A percentile compares a stretch with the other conserved stretches of the same genome.
phyloP scores from a whole-genome alignment of 2,888 invertebrate genomes.

The Tetrapedia diversipes region DNA sequence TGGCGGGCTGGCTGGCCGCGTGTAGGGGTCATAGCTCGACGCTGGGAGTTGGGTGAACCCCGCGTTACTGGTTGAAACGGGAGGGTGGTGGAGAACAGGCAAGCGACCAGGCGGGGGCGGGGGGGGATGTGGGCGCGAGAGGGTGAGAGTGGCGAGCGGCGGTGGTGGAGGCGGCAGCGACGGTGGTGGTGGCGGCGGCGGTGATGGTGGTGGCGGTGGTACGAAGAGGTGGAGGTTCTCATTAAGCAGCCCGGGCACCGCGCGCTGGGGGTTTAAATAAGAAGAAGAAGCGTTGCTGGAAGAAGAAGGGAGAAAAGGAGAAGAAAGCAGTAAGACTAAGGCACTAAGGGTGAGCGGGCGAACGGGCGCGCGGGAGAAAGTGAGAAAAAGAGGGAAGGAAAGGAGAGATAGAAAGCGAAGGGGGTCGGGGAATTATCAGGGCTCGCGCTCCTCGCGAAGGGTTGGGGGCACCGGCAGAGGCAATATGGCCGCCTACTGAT shows the following conservation, averaged over 20 bases:
- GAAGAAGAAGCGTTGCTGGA: conserved; percentile 75
- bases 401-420: conserved; percentile 61
- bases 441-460: conserved; percentile 74
- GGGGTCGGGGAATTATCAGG: conserved; percentile 81
- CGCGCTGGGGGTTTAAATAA: conserved; percentile 78
- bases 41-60: conserved; percentile 69
- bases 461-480: conserved; percentile 72
- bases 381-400: conserved; percentile 51
- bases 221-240: conserved; percentile 80
- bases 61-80: conserved; percentile 65
- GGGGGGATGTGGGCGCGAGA: conserved; percentile 44
- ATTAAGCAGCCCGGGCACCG: conserved; percentile 83
- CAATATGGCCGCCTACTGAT: conserved; percentile 82
- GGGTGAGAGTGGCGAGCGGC: conserved; percentile 41
- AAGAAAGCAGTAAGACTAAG: conserved; percentile 77
- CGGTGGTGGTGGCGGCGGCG: conserved; percentile 53
- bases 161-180: conserved; percentile 47
- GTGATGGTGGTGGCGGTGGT: conserved; percentile 67
- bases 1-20: conserved; percentile 74
- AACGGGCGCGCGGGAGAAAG: conserved; percentile 40
- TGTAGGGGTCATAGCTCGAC: conserved; percentile 69
- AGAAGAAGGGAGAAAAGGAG: conserved; percentile 77
- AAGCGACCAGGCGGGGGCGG: conserved; percentile 44
- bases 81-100: conserved; percentile 59
- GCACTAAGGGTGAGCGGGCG: conserved; percentile 65